These are phyloP conservation scores for Centrocercus urophasianus DNA, from an alignment of 2,113 vertebrate species.

Conservation along the genomic window DNA sequence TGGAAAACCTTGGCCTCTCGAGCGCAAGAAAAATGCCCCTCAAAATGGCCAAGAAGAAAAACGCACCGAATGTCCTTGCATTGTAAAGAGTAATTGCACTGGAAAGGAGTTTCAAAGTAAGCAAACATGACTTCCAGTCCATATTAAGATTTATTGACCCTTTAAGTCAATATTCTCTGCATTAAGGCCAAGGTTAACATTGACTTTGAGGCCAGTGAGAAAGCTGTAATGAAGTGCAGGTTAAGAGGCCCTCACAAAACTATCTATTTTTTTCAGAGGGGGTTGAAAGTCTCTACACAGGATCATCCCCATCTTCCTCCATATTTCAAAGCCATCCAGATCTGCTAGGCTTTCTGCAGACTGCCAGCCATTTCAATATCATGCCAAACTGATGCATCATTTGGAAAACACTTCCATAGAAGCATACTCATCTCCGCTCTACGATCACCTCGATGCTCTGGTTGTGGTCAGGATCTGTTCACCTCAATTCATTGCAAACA, in stretches of 20 bases:
- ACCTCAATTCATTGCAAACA: background rate
- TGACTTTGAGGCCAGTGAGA: constrained; percentile 41
- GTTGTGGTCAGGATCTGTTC: background rate
- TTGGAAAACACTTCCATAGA: background rate
- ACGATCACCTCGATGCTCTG: background rate
- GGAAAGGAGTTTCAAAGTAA: constrained; percentile 51
- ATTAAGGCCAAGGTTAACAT: constrained; percentile 53
- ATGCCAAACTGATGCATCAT: constrained; percentile 2
- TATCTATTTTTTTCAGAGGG: constrained; percentile 7
- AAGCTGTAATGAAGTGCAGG: constrained; percentile 24
- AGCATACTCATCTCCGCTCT: background rate
- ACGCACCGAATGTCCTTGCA: constrained; percentile 28
- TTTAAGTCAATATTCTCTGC: constrained; percentile 61
- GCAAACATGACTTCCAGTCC: constrained; percentile 62
- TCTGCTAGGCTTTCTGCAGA: background rate
- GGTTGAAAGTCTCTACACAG: background rate
- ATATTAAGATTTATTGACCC: constrained; percentile 68
- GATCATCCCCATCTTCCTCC: background rate
- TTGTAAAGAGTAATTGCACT: constrained; percentile 55
- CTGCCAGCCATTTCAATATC: too few species aligned
- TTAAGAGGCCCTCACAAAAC: constrained; percentile 23
- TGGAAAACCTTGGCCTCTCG: background rate
- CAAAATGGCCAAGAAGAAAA: constrained; percentile 35
- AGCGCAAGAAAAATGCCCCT: background rate
- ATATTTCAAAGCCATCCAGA: background rate